Evolutionary conservation across 2,888 invertebrate species (phyloP), one percentile per base, ranked within the genome.

Genomic region (Tortricodes alternella): DNA sequence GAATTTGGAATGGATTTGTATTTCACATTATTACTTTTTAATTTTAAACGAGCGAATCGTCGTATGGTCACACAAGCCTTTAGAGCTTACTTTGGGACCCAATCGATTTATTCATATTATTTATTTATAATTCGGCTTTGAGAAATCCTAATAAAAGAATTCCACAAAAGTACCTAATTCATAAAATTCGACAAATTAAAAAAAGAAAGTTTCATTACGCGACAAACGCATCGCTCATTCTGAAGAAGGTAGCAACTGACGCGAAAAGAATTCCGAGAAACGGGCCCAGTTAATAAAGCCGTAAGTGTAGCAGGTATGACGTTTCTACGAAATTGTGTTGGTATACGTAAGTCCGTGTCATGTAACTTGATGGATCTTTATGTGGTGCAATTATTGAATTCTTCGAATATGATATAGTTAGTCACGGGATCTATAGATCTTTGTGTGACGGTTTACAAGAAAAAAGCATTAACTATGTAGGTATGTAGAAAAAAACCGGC

Each of bases 171-270:
- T 27, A 27, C n/a, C n/a, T 27, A 15, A 15, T 13, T 15, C 6
- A 7, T 1, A 13, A 34, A 38, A n/a, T 11, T 3, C 16, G 2
- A 2, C n/a, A 9, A 27, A 27, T 16, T 27, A 24, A 41, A 41
- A 41, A 39, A 23, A 39, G 13, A 13, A 34, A 34, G 34, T 34
- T 34, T 37, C 7, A 16, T 35, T 4, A 35, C 21, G 35, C 16
- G 37, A 16, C 1, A n/a, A 15, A 18, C 9, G 1, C 19, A 44
- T 52, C 52, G 44, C 37, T 52, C 52, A 52, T 15, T 27, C 18
- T 15, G n/a, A 44, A 35, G 35, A 44, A 52, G 52, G 24, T 27
- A 15, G 44, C 35, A 35, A 52, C 18, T 21, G 15, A 15, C 18
- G 27, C 52, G 29, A 29, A 29, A 21, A 21, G 5, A 11, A 19